A percentile compares a stretch with the other conserved stretches of the same genome.
phyloP scores from a whole-genome alignment of 2,113 vertebrate genomes.

The Amphiprion percula region DNA sequence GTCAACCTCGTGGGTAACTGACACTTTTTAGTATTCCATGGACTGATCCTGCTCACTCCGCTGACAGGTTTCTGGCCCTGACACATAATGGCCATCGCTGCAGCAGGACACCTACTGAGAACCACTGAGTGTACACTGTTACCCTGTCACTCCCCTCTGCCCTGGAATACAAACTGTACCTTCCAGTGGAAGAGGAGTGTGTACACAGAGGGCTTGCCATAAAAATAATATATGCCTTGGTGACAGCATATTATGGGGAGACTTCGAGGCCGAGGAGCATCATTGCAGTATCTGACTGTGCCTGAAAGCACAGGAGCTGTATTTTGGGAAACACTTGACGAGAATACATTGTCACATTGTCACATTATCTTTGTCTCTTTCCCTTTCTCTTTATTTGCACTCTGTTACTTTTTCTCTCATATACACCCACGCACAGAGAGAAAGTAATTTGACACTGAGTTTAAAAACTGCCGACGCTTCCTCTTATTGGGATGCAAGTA shows the following conservation, averaged over 20 bases:
- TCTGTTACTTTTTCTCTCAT: not conserved
- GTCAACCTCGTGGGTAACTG: slow-evolving; percentile 49
- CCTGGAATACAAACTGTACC: slow-evolving; percentile 10
- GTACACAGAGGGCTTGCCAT: not conserved
- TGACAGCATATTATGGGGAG: slow-evolving; percentile 48
- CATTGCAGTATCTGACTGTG: slow-evolving; percentile 16
- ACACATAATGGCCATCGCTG: slow-evolving; percentile 7
- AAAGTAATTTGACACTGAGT: slow-evolving; percentile 27
- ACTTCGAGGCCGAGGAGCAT: slow-evolving; percentile 8
- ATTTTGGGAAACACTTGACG: slow-evolving; percentile 67
- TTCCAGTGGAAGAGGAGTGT: slow-evolving; percentile 5
- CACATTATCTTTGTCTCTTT: slow-evolving; percentile 37
- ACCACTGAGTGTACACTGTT: slow-evolving; percentile 24
- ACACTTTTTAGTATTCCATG: slow-evolving; percentile 37
- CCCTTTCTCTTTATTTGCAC: slow-evolving; percentile 23
- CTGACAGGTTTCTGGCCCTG: slow-evolving; percentile 45
- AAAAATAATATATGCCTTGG: slow-evolving; percentile 32
- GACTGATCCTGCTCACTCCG: slow-evolving; percentile 24
- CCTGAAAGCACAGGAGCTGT: slow-evolving; percentile 41
- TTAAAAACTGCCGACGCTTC: slow-evolving; percentile 23
- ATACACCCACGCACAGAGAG: not conserved
- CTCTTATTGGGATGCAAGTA: slow-evolving; percentile 21
- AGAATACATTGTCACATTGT: slow-evolving; percentile 51
- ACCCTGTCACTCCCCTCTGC: slow-evolving; percentile 31
- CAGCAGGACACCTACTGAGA: slow-evolving; percentile 40